Base-by-base conservation (phyloP, 2,113 vertebrate genomes). In the Tetrax tetrax region DNA sequence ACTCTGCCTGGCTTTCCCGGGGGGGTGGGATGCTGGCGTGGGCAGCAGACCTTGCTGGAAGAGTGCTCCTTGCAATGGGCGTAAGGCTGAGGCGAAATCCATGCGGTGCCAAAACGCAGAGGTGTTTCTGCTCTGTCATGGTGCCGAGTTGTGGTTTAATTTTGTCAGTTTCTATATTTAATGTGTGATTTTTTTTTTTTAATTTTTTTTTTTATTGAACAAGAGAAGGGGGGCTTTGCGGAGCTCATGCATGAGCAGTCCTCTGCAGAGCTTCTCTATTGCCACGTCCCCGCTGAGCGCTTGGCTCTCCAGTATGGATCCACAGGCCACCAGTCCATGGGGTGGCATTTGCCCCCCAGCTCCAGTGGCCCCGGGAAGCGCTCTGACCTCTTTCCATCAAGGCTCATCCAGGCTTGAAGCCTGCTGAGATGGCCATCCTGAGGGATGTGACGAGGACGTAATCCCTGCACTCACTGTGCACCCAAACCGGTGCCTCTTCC, bases 251-350 rank as follows among this genome's bases (percentile, higher is more conserved):
- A 2, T 3, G 56, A 35, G 23, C 75, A 48, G 31, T 29, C 21
- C 41, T 14, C 56, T 29, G 68, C 45, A 69, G 68, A 87, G 50
- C 51, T 56, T 8, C 50, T 35, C 38, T 53, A 21, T 24, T 19
- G 3, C 22, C 47, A 8, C 0, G 1, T 11, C 13, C 53, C 57
- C 15, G 31, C 27, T 14, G 56, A 54, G 2, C 24, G 1, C 64
- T 45, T 53, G 38, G 41, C 50, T 64, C 31, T 45, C 45, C 47
- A 6, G 15, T 7, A 17, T 1, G 23, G 57, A 45, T 72, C 23
- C 56, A 12, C 5, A 6, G 28, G 7, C 48, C 47, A 45, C 50
- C 47, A 50, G 15, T 6, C 14, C 15, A 12, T 12, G 53, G 10
- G 60, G 15, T 41, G 63, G 21, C 50, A 66, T 43, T 61, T 1